These are phyloP conservation scores for Oncorhynchus keta DNA, from an alignment of 2,113 vertebrate genomes.

Conservation along the genomic window DNA sequence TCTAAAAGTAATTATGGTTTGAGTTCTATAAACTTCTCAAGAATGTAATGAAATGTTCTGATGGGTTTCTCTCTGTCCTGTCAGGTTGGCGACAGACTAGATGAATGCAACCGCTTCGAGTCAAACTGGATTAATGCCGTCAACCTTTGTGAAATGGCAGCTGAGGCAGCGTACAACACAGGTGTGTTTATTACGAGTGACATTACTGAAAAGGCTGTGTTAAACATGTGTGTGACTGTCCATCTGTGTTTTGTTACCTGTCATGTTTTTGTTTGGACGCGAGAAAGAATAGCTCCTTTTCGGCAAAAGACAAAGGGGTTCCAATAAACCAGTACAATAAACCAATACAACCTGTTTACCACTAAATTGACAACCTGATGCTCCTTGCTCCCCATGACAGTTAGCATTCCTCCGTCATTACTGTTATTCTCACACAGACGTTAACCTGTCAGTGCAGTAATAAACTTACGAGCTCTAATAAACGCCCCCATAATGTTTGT, in stretches of 20 bases:
- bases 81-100: constrained; percentile 66
- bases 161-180: constrained; percentile 70
- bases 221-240: background rate
- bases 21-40: background rate
- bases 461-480: background rate
- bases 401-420: background rate
- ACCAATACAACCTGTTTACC: no score
- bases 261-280: no score
- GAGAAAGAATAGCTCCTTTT: no score
- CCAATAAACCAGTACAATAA: background rate
- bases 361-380: background rate
- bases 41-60: background rate
- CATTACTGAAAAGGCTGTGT: background rate
- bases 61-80: background rate
- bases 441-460: constrained; percentile 3
- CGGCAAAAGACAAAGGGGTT: background rate
- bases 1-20: no score
- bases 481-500: background rate
- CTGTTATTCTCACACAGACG: background rate
- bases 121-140: constrained; percentile 68
- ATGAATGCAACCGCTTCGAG: constrained; percentile 68
- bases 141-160: constrained; percentile 69
- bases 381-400: constrained; percentile 8
- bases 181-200: constrained; percentile 51
- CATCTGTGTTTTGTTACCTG: background rate